These are phyloP conservation scores for Odontothrips loti DNA, from an alignment of 2,888 invertebrate genomes.

Conservation along the genomic window DNA sequence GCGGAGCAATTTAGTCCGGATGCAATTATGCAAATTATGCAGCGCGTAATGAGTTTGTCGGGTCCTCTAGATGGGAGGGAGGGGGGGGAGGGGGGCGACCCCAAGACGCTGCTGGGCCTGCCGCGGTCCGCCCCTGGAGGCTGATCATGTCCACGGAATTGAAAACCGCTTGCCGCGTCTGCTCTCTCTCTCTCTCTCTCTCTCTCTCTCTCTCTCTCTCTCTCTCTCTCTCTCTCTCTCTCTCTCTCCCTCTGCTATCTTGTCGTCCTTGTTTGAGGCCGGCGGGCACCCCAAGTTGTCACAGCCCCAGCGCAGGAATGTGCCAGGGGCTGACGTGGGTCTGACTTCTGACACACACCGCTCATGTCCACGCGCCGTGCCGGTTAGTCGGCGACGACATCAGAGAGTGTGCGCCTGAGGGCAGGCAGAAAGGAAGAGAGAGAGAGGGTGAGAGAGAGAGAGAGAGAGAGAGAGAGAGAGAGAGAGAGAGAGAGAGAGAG, in stretches of 20 bases:
- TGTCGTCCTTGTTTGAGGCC: neutral
- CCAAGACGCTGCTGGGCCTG: neutral
- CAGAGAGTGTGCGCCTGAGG: too few relatives aligned
- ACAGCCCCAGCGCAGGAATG: neutral
- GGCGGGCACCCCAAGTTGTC: neutral
- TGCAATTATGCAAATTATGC: slow-evolving; percentile 26
- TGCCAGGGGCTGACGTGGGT: too few relatives aligned
- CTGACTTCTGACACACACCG: too few relatives aligned
- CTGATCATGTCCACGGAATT: neutral
- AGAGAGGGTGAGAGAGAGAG: too few relatives aligned
- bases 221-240: too few relatives aligned
- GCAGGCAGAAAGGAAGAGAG: too few relatives aligned
- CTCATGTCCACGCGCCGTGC: too few relatives aligned
- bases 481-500: too few relatives aligned
- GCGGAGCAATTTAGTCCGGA: slow-evolving; percentile 21
- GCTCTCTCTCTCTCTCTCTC: neutral
- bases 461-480: too few relatives aligned
- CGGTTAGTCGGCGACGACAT: too few relatives aligned
- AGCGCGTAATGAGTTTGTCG: slow-evolving; percentile 26
- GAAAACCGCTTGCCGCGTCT: neutral
- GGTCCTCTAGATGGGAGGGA: neutral
- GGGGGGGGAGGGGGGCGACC: neutral
- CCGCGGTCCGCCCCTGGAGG: neutral
- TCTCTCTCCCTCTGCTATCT: neutral
- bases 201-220: too few relatives aligned